A percentile compares a stretch with the other conserved stretches of the same genome.
These are phyloP conservation scores for Clamator glandarius DNA, from an alignment of 2,797 vertebrate genomes.

Conservation along the genomic window DNA sequence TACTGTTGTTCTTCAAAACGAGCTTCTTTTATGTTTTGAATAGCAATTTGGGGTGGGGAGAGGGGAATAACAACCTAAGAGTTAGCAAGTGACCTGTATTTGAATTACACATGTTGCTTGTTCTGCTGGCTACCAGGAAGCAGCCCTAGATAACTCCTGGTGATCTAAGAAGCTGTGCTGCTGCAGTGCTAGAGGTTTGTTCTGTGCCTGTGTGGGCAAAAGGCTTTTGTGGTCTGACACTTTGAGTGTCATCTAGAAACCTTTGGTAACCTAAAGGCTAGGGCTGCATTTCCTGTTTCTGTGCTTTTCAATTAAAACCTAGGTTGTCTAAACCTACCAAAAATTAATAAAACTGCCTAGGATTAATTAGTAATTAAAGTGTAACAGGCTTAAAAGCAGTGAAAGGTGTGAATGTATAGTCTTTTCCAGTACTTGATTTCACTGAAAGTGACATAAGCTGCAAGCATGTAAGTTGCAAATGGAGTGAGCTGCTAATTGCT, in stretches of 20 bases:
- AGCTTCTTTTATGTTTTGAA: not conserved
- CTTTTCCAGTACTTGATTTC: not conserved
- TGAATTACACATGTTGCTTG: not conserved
- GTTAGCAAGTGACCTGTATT: not conserved
- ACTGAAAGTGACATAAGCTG: not conserved
- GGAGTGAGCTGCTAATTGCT: not conserved
- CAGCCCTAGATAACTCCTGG: not conserved
- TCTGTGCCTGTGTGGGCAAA: fast-evolving
- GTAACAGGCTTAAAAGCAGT: not conserved
- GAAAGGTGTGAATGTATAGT: not conserved
- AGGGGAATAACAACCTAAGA: not conserved
- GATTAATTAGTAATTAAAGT: not conserved
- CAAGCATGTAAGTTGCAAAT: not conserved
- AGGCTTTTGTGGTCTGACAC: not conserved
- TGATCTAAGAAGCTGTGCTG: not conserved
- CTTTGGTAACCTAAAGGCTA: not conserved
- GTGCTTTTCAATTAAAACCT: not conserved
- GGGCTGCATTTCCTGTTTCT: not conserved
- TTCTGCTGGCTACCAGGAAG: not conserved
- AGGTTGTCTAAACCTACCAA: not conserved
- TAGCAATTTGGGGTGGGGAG: not conserved
- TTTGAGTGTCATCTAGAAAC: not conserved
- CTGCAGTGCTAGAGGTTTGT: not conserved
- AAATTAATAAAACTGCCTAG: not conserved
- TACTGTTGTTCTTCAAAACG: not conserved